Conservation (phyloP, 1,140 invertebrate genomes). For the Odontomachus brunneus region DNA sequence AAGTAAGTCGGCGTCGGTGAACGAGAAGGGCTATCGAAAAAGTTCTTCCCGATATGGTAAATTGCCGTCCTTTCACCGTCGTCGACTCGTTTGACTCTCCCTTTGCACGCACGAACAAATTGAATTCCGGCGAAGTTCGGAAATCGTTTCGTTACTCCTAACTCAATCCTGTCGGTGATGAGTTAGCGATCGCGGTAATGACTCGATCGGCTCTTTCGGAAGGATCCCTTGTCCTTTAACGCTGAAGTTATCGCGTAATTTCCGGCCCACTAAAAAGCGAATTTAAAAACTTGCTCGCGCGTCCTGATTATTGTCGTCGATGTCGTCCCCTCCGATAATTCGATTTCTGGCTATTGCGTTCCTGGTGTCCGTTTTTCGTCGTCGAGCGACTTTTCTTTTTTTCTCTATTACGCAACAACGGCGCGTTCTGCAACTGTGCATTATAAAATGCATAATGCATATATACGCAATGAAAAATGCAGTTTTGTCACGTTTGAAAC, state of each 20-base stretch:
- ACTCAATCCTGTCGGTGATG: slow-evolving; percentile 48
- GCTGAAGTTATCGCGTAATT: slow-evolving; percentile 31
- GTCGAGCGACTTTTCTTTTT: not conserved
- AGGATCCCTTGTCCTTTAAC: not conserved
- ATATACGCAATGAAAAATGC: slow-evolving; percentile 47
- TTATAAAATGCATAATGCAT: slow-evolving; percentile 44
- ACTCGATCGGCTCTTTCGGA: not conserved
- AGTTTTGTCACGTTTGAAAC: slow-evolving; percentile 35
- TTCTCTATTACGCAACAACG: not conserved
- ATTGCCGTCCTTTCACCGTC: not conserved
- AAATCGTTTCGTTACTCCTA: slow-evolving; percentile 35
- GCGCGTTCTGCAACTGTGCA: not conserved
- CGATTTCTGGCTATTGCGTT: not conserved
- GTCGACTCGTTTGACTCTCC: slow-evolving; percentile 31
- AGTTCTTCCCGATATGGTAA: slow-evolving; percentile 55
- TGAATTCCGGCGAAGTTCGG: slow-evolving; percentile 62
- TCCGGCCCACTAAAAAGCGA: not conserved
- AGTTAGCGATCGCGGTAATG: slow-evolving; percentile 33
- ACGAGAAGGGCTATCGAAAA: slow-evolving; percentile 41
- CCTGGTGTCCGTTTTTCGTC: slow-evolving; percentile 1
- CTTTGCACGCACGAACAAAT: slow-evolving; percentile 51
- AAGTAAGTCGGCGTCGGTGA: slow-evolving; percentile 12
- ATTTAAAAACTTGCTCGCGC: not conserved
- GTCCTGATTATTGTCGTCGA: too few relatives aligned
- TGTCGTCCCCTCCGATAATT: not conserved